Conservation (phyloP, 2,888 invertebrate genomes). For the Leptinotarsa tumamoca region DNA sequence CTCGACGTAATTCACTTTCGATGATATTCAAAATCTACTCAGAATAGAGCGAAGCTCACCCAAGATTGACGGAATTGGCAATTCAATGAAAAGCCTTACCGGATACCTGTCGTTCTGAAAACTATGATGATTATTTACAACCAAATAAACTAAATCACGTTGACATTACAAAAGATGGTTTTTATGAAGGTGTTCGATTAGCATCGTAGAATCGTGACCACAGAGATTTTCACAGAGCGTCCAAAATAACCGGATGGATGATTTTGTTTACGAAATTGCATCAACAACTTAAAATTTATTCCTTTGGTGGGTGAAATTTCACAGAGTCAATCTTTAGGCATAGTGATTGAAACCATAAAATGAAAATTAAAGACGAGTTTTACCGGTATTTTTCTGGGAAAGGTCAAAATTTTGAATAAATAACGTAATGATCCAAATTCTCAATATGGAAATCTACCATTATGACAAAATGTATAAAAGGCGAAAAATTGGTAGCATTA, state of each 20-base stretch:
- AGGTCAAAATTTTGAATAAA: no score
- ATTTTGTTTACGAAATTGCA: neutral
- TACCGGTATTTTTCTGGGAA: no score
- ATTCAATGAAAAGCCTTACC: neutral
- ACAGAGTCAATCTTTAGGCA: no score
- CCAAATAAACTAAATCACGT: constrained; percentile 9
- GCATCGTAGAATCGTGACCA: constrained; percentile 9
- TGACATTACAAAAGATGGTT: constrained; percentile 14
- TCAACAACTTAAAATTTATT: no score
- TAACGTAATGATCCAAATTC: no score
- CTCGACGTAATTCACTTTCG: neutral
- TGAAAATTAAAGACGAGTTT: no score
- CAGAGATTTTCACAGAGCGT: neutral
- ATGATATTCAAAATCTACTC: neutral
- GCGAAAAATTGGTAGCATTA: no score
- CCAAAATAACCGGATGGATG: constrained; percentile 10
- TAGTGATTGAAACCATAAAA: no score
- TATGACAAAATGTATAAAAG: no score
- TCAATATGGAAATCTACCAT: no score
- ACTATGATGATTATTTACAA: neutral
- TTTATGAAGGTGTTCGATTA: constrained; percentile 11
- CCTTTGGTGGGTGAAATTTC: no score
- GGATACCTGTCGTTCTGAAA: neutral
- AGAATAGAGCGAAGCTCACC: neutral
- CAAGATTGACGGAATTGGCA: neutral